These are phyloP conservation scores for Gobionotothen gibberifrons DNA, from an alignment of 2,797 vertebrate species.

Conservation along the genomic window DNA sequence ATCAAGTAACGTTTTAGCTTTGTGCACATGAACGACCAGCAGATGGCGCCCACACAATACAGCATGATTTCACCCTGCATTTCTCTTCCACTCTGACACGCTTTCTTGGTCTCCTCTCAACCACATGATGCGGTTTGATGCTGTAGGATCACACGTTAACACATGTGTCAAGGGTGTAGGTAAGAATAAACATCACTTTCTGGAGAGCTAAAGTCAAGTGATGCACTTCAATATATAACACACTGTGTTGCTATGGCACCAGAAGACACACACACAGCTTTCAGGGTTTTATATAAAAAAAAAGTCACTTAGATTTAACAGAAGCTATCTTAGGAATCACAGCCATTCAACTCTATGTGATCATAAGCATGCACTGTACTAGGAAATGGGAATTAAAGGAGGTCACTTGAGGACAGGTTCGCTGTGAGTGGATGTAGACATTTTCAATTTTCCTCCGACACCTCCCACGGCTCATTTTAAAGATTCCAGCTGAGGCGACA, in stretches of 20 bases:
- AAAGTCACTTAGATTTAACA: constrained; percentile 28
- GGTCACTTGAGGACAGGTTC: constrained; percentile 24
- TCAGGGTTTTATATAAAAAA: background rate
- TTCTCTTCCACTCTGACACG: background rate
- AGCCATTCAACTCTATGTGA: constrained; percentile 36
- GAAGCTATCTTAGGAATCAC: constrained; percentile 7
- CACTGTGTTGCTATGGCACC: constrained; percentile 54
- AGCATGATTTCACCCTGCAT: background rate
- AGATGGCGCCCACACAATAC: constrained; percentile 69
- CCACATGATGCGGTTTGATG: background rate
- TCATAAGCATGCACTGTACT: constrained; percentile 22
- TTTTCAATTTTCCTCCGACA: constrained; percentile 33
- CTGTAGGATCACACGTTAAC: background rate
- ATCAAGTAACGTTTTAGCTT: background rate
- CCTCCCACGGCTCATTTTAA: constrained; percentile 32
- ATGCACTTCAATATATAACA: background rate
- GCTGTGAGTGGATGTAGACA: constrained; percentile 23
- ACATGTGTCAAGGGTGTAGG: background rate
- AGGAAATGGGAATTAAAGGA: constrained; percentile 31
- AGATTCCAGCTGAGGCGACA: constrained; percentile 40
- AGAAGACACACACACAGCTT: constrained; percentile 20
- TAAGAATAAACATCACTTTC: background rate
- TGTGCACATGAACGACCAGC: constrained; percentile 59
- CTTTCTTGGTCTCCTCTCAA: background rate
- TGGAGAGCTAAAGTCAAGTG: constrained; percentile 10